Base-by-base conservation (phyloP, 1,140 invertebrate species). In the Pygmarrhopalites habei region DNA sequence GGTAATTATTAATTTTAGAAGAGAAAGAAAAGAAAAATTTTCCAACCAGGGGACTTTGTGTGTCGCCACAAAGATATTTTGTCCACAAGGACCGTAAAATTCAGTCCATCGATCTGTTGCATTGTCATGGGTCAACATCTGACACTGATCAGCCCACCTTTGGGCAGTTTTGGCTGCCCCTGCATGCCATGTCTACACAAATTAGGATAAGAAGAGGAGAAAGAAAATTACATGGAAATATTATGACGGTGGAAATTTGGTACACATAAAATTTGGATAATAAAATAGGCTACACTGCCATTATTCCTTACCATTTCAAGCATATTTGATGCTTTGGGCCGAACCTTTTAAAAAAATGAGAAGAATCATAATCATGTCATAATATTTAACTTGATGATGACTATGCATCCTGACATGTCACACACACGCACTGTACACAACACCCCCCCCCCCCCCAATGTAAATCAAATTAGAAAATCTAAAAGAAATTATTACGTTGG, bases 21-120 rank as follows among this genome's bases (percentile, higher is more conserved):
- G n/a, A n/a, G n/a, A n/a, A 25, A 47, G 7, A 47, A 25, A n/a
- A 10, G 17, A n/a, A 5, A 25, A 47, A 5, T 44, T 58, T 67
- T 74, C 77, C 80, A 77, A 90, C 88, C 88, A 91, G 29, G 87
- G 86, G 43, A 88, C 86, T 77, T 85, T 82, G 56, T 85, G 82
- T 2, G 85, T 84, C n/a, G 87, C 81, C 17, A 89, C 84, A 73
- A 90, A 90, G 60, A 90, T 86, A 75, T 90, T 91, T 75, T 91
- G 88, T 23, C 88, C 88, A 73, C 87, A 90, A 29, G 81, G 76
- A 21, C 88, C 88, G 65, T 85, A 85, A 55, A 81, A 77, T 44
- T 86, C 79, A 7, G 84, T 81, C 66, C 81, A 81, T 43, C 87
- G 78, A 43, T 86, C 85, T 17, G 78, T 79, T 2, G 81, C 75